Conservation (phyloP, 2,888 invertebrate genomes). For the Polydesmus complanatus region DNA sequence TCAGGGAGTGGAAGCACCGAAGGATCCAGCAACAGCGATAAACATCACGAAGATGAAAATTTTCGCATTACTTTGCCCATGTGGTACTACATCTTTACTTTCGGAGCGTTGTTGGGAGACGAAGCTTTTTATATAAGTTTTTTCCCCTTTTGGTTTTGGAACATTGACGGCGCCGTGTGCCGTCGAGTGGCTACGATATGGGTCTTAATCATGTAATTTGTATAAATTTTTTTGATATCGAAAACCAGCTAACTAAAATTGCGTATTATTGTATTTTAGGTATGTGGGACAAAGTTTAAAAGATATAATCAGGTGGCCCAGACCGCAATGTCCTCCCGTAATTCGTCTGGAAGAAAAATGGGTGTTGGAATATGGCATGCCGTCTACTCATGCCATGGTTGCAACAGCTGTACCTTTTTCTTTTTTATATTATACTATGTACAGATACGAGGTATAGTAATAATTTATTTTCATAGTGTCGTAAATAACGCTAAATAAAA, state of each 20-base stretch:
- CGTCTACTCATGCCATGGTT: constrained; percentile 87
- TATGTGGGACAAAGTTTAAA: constrained; percentile 77
- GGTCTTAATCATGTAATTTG: constrained; percentile 69
- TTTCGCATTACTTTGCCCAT: constrained; percentile 43
- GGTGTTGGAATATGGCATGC: constrained; percentile 87
- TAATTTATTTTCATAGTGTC: neutral
- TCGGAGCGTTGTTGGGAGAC: constrained; percentile 77
- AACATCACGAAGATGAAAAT: neutral
- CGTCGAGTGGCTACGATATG: constrained; percentile 67
- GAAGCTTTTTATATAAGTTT: constrained; percentile 82
- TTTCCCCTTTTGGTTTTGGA: constrained; percentile 91
- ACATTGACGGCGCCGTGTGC: constrained; percentile 73
- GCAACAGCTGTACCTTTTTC: constrained; percentile 77
- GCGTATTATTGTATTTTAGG: too few relatives aligned
- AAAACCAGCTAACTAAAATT: too few relatives aligned
- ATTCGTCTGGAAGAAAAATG: constrained; percentile 71
- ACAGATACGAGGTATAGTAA: constrained; percentile 50
- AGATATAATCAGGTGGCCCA: constrained; percentile 72
- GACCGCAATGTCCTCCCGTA: constrained; percentile 69
- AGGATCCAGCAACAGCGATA: neutral
- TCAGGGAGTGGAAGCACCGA: neutral
- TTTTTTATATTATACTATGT: constrained; percentile 60
- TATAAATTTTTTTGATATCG: too few relatives aligned
- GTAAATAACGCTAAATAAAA: too few relatives aligned
- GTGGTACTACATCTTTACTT: constrained; percentile 69